Conservation (phyloP, 2,797 vertebrate species). For the Pseudomugil tenellus region DNA sequence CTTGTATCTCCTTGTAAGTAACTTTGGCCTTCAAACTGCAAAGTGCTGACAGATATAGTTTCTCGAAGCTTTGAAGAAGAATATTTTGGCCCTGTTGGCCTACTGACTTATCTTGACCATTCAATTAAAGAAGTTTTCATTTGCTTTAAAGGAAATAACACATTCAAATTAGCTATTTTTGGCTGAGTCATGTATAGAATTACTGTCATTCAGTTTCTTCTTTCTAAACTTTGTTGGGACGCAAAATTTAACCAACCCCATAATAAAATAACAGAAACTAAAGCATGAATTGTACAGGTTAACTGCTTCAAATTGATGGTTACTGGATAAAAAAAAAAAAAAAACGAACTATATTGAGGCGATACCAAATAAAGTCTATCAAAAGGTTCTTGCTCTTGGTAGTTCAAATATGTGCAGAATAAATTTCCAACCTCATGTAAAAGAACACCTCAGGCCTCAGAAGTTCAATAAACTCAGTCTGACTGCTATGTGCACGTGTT, state of each 20-base stretch:
- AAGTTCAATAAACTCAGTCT: neutral
- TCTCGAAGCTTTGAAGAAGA: neutral
- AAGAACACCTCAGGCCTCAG: neutral
- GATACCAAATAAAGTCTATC: neutral
- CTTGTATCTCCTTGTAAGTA: neutral
- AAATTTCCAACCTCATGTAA: neutral
- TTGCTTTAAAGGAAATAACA: neutral
- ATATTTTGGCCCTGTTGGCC: neutral
- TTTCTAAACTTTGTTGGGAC: neutral
- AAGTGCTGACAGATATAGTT: neutral
- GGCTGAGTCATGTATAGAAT: neutral
- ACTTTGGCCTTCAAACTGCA: neutral
- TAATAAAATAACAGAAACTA: neutral
- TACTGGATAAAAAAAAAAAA: neutral
- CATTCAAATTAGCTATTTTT: neutral
- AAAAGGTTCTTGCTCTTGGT: neutral
- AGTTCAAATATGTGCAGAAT: neutral
- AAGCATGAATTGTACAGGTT: too few relatives aligned
- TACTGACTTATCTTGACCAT: neutral
- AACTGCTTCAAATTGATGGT: neutral
- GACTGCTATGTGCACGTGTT: neutral
- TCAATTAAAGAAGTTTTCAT: neutral
- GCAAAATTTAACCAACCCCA: slow-evolving; percentile 7
- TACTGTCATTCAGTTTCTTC: too few relatives aligned
- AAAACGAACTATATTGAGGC: neutral